Percentiles rank a stretch among this genome's conserved stretches.
These are phyloP conservation scores for Cyaniris semiargus DNA, from an alignment of 2,888 invertebrate species.

Conservation along the genomic window DNA sequence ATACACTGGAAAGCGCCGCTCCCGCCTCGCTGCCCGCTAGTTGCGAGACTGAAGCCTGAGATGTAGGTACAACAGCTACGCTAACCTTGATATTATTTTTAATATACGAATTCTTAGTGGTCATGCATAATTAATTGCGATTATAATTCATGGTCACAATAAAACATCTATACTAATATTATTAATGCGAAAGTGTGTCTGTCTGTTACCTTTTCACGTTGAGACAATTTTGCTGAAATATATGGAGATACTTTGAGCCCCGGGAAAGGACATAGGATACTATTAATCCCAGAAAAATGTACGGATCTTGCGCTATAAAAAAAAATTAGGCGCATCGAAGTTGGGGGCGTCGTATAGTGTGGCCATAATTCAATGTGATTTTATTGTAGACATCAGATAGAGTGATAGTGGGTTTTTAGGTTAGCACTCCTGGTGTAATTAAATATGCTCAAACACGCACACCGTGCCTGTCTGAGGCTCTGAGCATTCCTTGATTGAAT, in stretches of 20 bases:
- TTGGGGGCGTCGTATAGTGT: not conserved
- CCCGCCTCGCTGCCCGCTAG: no score
- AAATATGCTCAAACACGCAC: not conserved
- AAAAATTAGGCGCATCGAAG: no score
- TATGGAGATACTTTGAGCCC: no score
- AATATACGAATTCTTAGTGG: not conserved
- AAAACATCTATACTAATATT: not conserved
- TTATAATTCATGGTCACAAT: not conserved
- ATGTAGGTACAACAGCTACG: no score
- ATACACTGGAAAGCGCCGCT: no score
- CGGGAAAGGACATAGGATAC: no score
- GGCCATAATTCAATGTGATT: not conserved
- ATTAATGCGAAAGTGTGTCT: no score
- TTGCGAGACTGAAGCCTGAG: no score
- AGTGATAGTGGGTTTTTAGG: conserved; percentile 6
- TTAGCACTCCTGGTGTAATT: not conserved
- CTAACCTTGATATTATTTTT: not conserved
- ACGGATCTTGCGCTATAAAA: no score
- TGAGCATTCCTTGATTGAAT: not conserved
- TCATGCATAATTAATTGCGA: not conserved
- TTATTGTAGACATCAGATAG: not conserved
- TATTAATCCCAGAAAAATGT: no score
- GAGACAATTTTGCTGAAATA: no score
- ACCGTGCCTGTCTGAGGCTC: not conserved
- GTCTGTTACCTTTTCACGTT: no score